phyloP scores from a whole-genome alignment of 2,888 invertebrate species.

The Agrypnus murinus region DNA sequence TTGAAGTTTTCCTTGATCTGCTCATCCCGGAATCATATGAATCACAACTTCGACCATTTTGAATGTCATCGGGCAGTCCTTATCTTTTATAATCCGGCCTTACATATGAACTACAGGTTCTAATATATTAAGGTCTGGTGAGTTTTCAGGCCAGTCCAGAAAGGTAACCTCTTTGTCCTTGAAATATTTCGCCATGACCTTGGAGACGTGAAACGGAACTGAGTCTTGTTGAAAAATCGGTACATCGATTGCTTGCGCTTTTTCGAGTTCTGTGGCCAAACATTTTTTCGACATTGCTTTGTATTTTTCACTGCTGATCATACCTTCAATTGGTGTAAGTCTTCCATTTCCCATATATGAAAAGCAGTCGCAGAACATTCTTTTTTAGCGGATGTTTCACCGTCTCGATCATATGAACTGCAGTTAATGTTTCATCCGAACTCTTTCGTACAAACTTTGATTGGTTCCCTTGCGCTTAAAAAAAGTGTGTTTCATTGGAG shows the following conservation, averaged over 20 bases:
- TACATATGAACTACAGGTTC: constrained; percentile 1
- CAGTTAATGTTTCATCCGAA: too few relatives aligned
- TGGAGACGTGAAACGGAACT: too few relatives aligned
- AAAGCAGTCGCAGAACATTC: too few relatives aligned
- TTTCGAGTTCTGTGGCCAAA: constrained; percentile 1
- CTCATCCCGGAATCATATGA: too few relatives aligned
- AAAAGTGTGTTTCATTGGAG: constrained; percentile 38
- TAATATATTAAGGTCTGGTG: background rate
- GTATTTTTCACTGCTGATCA: background rate
- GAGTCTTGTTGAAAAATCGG: too few relatives aligned
- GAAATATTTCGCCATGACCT: constrained; percentile 4
- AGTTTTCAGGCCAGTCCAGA: too few relatives aligned
- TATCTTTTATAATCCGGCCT: constrained; percentile 6
- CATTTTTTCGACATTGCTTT: background rate
- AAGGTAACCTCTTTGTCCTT: constrained; percentile 6
- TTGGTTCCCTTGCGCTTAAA: constrained; percentile 41
- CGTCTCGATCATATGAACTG: too few relatives aligned
- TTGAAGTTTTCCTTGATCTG: too few relatives aligned
- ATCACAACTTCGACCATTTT: background rate
- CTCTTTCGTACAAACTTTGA: constrained; percentile 34
- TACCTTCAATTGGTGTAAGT: too few relatives aligned
- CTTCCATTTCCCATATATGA: too few relatives aligned
- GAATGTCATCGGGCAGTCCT: background rate
- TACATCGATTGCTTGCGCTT: too few relatives aligned
- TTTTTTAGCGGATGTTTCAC: background rate